Percentiles rank a stretch among this genome's conserved stretches.
Conservation (phyloP, 2,888 invertebrate genomes). For the Gymnosoma rotundatum region DNA sequence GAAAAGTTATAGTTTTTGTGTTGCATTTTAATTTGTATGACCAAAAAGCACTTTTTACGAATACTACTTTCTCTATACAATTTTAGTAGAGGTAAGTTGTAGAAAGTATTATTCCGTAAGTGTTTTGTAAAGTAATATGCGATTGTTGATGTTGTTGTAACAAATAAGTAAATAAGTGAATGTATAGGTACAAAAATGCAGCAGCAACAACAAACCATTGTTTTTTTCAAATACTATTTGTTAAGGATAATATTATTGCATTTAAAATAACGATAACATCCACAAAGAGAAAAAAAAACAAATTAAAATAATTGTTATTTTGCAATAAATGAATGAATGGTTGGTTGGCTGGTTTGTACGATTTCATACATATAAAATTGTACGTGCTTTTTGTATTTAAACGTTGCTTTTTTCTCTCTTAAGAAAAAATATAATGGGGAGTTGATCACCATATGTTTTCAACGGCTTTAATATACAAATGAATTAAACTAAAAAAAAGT, state of each 20-base stretch:
- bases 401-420: slow-evolving; percentile 7
- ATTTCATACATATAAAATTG: background rate
- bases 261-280: slow-evolving; percentile 60
- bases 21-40: too few species aligned
- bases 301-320: slow-evolving; percentile 64
- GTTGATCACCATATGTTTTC: slow-evolving; percentile 43
- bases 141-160: too few species aligned
- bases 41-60: too few species aligned
- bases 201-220: slow-evolving; percentile 21
- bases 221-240: slow-evolving; percentile 27
- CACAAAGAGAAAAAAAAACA: slow-evolving; percentile 10
- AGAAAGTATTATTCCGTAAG: too few species aligned
- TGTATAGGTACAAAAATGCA: background rate
- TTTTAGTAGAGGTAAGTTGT: too few species aligned
- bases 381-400: background rate
- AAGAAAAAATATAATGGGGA: background rate
- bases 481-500: too few species aligned
- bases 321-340: slow-evolving; percentile 54
- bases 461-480: slow-evolving; percentile 49
- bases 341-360: background rate
- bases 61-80: too few species aligned
- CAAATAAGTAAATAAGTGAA: background rate
- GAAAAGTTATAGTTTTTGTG: too few species aligned
- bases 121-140: too few species aligned
- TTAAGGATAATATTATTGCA: slow-evolving; percentile 54